Conservation (phyloP, 64 coral and sea anemone genomes). For the Montipora foliosa region DNA sequence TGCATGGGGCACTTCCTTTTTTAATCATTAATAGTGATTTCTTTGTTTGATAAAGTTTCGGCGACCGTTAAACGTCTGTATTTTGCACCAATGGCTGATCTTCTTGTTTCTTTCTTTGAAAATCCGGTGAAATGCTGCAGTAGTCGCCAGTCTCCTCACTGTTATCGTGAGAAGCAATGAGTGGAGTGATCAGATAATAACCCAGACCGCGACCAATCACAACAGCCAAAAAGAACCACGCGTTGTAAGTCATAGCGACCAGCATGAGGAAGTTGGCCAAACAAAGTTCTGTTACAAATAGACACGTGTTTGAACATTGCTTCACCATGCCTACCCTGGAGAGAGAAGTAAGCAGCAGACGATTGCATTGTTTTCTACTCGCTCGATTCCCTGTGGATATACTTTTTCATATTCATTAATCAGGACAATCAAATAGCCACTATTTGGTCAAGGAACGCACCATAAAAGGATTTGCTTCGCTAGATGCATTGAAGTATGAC, state of each 20-base stretch:
- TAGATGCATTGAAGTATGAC: too few relatives aligned
- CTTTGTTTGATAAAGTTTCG: too few relatives aligned
- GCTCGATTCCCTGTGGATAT: too few relatives aligned
- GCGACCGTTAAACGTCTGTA: not conserved
- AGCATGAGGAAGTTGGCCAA: constrained; percentile 30
- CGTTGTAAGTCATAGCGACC: constrained; percentile 19
- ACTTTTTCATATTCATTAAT: too few relatives aligned
- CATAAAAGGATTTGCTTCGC: too few relatives aligned
- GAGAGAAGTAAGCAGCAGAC: not conserved
- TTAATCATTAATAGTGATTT: too few relatives aligned
- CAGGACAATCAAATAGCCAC: too few relatives aligned
- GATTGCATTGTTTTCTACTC: too few relatives aligned
- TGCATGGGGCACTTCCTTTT: too few relatives aligned
- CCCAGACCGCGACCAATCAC: constrained; percentile 39
- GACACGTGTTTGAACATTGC: constrained; percentile 2
- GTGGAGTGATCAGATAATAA: constrained; percentile 14
- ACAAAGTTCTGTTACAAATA: not conserved
- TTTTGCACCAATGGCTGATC: not conserved
- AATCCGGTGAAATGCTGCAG: not conserved
- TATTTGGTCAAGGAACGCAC: too few relatives aligned
- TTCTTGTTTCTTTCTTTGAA: not conserved
- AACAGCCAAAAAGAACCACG: constrained; percentile 32
- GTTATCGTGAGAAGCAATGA: not conserved
- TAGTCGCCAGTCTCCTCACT: too few relatives aligned
- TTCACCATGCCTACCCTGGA: not conserved